Percentiles rank a stretch among this genome's conserved stretches.
These are phyloP conservation scores for Zygogramma bicolorata DNA, from an alignment of 2,888 invertebrate species.

Conservation along the genomic window DNA sequence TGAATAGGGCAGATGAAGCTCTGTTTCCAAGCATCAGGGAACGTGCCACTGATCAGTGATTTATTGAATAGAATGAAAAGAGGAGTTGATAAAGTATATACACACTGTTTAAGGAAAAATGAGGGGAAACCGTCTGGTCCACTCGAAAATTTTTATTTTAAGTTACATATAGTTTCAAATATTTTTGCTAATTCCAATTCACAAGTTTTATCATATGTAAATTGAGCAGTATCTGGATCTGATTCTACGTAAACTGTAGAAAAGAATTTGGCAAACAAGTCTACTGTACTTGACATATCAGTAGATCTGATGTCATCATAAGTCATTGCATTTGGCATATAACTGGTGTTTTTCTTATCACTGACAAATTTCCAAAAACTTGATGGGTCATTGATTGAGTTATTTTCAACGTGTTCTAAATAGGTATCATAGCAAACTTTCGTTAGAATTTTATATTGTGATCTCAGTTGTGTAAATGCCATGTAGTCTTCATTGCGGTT, in stretches of 20 bases:
- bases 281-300: not conserved
- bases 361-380: not conserved
- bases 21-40: slow-evolving; percentile 5
- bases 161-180: not conserved
- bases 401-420: not conserved
- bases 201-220: not conserved
- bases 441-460: not conserved
- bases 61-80: not conserved
- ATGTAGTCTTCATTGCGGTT: not conserved
- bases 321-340: not conserved
- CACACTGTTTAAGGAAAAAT: slow-evolving; percentile 1
- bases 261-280: not conserved
- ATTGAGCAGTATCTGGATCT: not conserved
- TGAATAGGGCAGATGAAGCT: not conserved
- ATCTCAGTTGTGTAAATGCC: not conserved
- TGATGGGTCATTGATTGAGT: not conserved
- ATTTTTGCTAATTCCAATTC: not conserved
- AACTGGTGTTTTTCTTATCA: not conserved
- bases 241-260: not conserved
- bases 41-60: not conserved
- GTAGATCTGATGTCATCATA: not conserved
- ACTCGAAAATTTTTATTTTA: slow-evolving; percentile 1
- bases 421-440: not conserved
- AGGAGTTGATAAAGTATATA: not conserved
- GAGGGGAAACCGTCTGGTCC: not conserved